Evolutionary conservation across 1,140 invertebrate species (phyloP), one percentile per base, ranked within the genome.

Genomic region (Heliothis subflexa): DNA sequence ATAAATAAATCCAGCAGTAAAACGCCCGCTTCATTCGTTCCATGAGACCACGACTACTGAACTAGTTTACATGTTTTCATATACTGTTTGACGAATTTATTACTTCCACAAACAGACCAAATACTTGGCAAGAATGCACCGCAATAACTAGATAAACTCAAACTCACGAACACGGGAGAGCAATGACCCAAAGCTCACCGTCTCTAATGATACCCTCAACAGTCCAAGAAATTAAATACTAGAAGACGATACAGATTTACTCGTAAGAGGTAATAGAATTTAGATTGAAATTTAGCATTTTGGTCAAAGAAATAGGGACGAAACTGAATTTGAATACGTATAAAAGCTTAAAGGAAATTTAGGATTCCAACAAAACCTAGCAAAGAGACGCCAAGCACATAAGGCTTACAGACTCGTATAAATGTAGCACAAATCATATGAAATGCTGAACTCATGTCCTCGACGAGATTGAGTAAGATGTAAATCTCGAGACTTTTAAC

Each of bases 221-320:
- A 12, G 55, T 25, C 21, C 55, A 59, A 28, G 21, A 59, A 59
- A 21, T 21, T 18, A 55, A 55, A 21, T 55, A 12, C 12, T 21
- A 55, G 10, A 21, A 21, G 12, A 55, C 18, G 25, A 25, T 57
- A 25, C 55, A 59, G 11, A 59, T 28, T 1, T 28, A 59, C 12
- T 59, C 12, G 55, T 28, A 59, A 57, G 21, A 18, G 55, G 25
- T 62, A 40, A 62, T 40, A 45, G 28, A 33, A 62, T 62, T 62
- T 62, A 62, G 33, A 62, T 62, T 62, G 28, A 62, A 62, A 45
- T 62, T 40, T 33, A 62, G 13, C 59, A 33, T 61, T 62, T 45
- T 62, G n/a, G 33, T 13, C 33, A 45, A 62, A 62, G 33, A 45
- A 62, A 45, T 45, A 45, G 13, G 33, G 61, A 0, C n/a, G 61